phyloP scores from a whole-genome alignment of 2,113 vertebrate species.

The Uria lomvia region DNA sequence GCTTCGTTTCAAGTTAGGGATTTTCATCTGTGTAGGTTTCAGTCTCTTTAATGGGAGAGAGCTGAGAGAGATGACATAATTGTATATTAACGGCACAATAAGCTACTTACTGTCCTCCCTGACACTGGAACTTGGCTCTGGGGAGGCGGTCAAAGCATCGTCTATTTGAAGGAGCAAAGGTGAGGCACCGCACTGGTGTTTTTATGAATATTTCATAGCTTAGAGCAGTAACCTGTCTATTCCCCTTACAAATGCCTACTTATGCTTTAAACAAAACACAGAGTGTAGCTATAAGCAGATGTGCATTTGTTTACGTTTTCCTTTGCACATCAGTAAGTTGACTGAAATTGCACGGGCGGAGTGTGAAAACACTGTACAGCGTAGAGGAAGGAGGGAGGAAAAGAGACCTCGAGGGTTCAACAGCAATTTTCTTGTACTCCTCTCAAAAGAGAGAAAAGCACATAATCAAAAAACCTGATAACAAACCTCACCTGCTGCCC shows the following conservation, averaged over 20 bases:
- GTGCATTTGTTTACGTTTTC: background rate
- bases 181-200: background rate
- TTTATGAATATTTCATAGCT: slow-evolving; percentile 62
- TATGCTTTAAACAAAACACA: slow-evolving; percentile 9
- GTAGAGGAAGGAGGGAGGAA: background rate
- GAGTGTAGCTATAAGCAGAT: background rate
- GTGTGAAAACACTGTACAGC: background rate
- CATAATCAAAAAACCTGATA: background rate
- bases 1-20: background rate
- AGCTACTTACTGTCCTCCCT: slow-evolving; percentile 20
- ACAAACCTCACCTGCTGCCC: background rate
- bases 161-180: slow-evolving; percentile 27
- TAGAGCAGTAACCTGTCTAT: slow-evolving; percentile 18
- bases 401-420: background rate
- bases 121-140: background rate
- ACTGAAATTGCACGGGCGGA: background rate
- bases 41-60: background rate
- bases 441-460: background rate
- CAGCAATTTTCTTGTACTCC: background rate
- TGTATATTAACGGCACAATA: slow-evolving; percentile 8
- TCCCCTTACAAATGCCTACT: background rate
- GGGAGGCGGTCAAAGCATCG: background rate
- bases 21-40: background rate
- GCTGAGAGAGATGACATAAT: slow-evolving; percentile 6
- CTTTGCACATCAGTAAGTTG: background rate